A percentile compares a stretch with the other conserved stretches of the same genome.
These are phyloP conservation scores for Jordanella pulchra DNA, from an alignment of 2,797 vertebrate species.

Conservation along the genomic window DNA sequence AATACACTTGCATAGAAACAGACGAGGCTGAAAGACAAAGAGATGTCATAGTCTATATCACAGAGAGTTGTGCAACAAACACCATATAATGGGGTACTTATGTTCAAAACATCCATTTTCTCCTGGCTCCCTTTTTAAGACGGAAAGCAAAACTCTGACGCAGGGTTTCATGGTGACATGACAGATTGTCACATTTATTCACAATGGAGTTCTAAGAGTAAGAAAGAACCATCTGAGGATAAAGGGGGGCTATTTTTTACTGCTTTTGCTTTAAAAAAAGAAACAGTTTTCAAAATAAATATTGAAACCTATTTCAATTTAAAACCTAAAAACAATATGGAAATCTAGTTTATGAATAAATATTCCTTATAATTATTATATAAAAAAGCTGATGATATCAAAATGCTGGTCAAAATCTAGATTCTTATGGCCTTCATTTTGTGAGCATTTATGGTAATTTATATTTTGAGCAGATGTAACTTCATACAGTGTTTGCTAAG, in stretches of 20 bases:
- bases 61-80: slow-evolving; percentile 40
- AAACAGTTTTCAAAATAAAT: slow-evolving; percentile 21
- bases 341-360: slow-evolving; percentile 16
- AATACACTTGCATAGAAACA: slow-evolving; percentile 49
- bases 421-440: not conserved
- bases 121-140: slow-evolving; percentile 31
- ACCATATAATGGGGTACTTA: slow-evolving; percentile 23
- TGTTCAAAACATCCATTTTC: slow-evolving; percentile 47
- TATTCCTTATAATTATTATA: not conserved
- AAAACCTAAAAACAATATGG: slow-evolving; percentile 25
- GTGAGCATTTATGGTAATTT: not conserved
- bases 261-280: slow-evolving; percentile 25
- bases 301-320: not conserved
- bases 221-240: slow-evolving; percentile 32
- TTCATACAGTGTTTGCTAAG: no score
- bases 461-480: not conserved
- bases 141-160: slow-evolving; percentile 18
- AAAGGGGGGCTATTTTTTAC: slow-evolving; percentile 37
- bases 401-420: not conserved
- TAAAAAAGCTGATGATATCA: not conserved
- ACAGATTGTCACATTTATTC: slow-evolving; percentile 43
- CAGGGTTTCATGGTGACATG: slow-evolving; percentile 32
- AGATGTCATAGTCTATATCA: slow-evolving; percentile 43
- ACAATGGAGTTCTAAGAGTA: slow-evolving; percentile 40
- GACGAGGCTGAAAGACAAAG: slow-evolving; percentile 53